These are phyloP conservation scores for Parnassius apollo DNA, from an alignment of 2,888 invertebrate genomes.

Conservation along the genomic window DNA sequence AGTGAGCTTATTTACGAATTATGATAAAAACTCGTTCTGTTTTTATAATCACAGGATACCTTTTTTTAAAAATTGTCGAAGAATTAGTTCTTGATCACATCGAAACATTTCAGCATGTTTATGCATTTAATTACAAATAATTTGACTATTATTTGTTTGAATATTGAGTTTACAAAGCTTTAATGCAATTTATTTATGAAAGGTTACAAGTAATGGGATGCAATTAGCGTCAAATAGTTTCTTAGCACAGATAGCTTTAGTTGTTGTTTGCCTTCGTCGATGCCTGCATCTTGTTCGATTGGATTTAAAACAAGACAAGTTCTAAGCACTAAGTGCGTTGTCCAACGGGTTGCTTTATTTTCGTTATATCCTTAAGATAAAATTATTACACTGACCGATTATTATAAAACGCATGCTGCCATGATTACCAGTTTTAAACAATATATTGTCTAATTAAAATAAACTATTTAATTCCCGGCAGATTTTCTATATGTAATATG, in stretches of 20 bases:
- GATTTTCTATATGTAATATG: too few species aligned
- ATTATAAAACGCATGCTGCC: too few species aligned
- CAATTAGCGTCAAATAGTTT: not conserved
- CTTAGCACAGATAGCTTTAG: not conserved
- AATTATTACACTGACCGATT: too few species aligned
- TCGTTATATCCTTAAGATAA: too few species aligned
- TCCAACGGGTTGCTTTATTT: not conserved
- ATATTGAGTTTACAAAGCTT: slow-evolving; percentile 10
- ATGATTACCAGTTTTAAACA: too few species aligned
- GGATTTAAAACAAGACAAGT: slow-evolving; percentile 11
- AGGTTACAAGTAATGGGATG: not conserved
- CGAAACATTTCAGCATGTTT: slow-evolving; percentile 57
- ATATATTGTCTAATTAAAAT: too few species aligned
- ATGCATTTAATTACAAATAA: slow-evolving; percentile 21
- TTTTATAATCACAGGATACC: slow-evolving; percentile 51
- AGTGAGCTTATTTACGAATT: too few species aligned
- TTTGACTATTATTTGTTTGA: not conserved
- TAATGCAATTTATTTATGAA: slow-evolving; percentile 6
- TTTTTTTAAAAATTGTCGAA: slow-evolving; percentile 63
- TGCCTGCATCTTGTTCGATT: not conserved
- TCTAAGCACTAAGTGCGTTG: slow-evolving; percentile 1
- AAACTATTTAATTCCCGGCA: too few species aligned
- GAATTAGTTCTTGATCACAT: slow-evolving; percentile 58
- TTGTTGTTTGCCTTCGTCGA: not conserved
- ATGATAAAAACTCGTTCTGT: too few species aligned